Evolutionary conservation across 37 sponge, comb jelly and placozoan species (phyloP), one percentile per base, ranked within the genome.

Genomic region (Spongilla lacustris): DNA sequence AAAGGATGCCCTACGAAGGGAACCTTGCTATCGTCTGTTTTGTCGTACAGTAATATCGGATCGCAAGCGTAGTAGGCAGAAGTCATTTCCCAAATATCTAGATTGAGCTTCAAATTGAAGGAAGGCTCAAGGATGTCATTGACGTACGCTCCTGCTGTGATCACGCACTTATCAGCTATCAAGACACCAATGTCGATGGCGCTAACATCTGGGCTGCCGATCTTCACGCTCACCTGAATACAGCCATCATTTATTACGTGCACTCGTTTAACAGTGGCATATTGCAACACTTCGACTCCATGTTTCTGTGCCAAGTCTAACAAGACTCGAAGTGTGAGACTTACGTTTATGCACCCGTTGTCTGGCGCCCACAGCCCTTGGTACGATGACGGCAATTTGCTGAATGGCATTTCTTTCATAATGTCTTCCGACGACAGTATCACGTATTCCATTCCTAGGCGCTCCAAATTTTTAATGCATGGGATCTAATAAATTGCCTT

Each of bases 291-390:
- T 22, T 32, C 66, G 22, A 50, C 79, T 30, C 79, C 79, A 78
- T 78, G 32, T 10, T 78, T 78, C 27, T 26, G 58, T 50, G 67
- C 27, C 22, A 78, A 66, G 9, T 78, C 79, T 13, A 27, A 50
- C 22, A 78, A 66, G 4, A 50, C 49, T 32, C 79, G 79, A 9
- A 78, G 66, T 66, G 49, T 66, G 25, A 78, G 79, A 22, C n/a
- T 26, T 31, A 78, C 79, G 31, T 78, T 78, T 26, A 78, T 78
- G 79, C 50, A 50, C 6, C 79, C 79, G 58, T 78, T 78, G 31
- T 78, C 79, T 50, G 79, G 79, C 58, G 79, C 79, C 79, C 79
- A 78, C 66, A 78, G n/a, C 49, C 79, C 79, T 19, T 29, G 67
- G 32, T 50, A 78, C 1, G 26, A 26, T 9, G 79, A 50, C 11